Evolutionary conservation across 2,797 vertebrate genomes (phyloP).

Genomic region (Aselliscus stoliczkanus): DNA sequence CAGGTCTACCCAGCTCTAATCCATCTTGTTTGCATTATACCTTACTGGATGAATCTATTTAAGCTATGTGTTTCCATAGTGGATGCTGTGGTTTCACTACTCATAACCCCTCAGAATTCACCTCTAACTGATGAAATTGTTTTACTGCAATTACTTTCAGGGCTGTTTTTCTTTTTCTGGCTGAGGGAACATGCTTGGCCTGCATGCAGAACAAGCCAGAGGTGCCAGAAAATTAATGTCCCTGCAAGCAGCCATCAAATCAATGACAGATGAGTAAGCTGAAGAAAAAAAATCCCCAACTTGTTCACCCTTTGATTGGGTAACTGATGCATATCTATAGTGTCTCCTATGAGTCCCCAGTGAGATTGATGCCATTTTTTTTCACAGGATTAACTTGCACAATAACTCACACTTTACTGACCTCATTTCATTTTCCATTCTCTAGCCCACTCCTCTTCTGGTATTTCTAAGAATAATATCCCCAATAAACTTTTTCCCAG

Average conservation of each 20-base stretch:
- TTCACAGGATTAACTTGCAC: neutral
- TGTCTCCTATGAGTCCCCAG: neutral
- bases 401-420: neutral
- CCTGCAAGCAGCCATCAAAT: neutral
- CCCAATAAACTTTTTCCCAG: neutral
- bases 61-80: neutral
- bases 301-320: neutral
- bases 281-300: neutral
- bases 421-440: neutral
- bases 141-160: neutral
- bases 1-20: neutral
- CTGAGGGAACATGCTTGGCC: neutral
- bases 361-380: neutral
- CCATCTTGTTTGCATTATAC: neutral
- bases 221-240: neutral
- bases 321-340: neutral
- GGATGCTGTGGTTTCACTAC: neutral
- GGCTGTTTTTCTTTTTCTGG: conserved; percentile 17
- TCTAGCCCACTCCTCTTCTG: neutral
- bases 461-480: neutral
- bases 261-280: neutral
- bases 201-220: neutral
- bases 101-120: neutral
- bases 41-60: neutral
- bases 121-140: neutral